These are phyloP conservation scores for Spatula versicolor DNA, from an alignment of 2,797 vertebrate genomes.

Conservation along the genomic window DNA sequence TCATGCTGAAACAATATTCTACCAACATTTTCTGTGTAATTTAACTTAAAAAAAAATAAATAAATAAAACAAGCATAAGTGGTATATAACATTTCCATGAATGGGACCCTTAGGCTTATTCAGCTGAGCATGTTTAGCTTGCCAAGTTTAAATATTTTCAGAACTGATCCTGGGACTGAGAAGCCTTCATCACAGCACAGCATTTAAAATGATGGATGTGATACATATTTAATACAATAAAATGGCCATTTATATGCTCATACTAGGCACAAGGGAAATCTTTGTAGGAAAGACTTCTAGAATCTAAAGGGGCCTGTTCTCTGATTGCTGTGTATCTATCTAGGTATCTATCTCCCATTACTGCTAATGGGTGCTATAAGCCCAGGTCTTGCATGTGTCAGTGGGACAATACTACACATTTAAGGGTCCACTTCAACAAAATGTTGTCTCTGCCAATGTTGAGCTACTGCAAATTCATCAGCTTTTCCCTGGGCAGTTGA, in stretches of 20 bases:
- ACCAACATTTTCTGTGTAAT: conserved; percentile 64
- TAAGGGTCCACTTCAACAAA: background rate
- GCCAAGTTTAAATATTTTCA: conserved; percentile 82
- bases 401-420: conserved; percentile 6
- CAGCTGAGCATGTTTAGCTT: conserved; percentile 75
- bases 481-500: background rate
- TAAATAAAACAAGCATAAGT: conserved; percentile 60
- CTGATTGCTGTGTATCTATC: conserved; percentile 59
- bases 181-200: conserved; percentile 79
- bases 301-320: conserved; percentile 71
- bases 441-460: background rate
- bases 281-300: conserved; percentile 74
- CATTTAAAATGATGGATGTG: conserved; percentile 82
- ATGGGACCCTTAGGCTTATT: conserved; percentile 76
- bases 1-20: conserved; percentile 71
- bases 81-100: conserved; percentile 70
- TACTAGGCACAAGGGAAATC: conserved; percentile 80
- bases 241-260: conserved; percentile 80
- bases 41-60: conserved; percentile 57
- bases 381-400: conserved; percentile 31
- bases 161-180: conserved; percentile 75
- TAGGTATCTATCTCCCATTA: conserved; percentile 59
- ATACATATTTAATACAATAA: conserved; percentile 84
- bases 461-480: background rate
- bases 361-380: conserved; percentile 53